These are phyloP conservation scores for Turritopsis dohrnii DNA, from an alignment of 30 jellyfish, hydroid and myxozoan genomes.

Conservation along the genomic window DNA sequence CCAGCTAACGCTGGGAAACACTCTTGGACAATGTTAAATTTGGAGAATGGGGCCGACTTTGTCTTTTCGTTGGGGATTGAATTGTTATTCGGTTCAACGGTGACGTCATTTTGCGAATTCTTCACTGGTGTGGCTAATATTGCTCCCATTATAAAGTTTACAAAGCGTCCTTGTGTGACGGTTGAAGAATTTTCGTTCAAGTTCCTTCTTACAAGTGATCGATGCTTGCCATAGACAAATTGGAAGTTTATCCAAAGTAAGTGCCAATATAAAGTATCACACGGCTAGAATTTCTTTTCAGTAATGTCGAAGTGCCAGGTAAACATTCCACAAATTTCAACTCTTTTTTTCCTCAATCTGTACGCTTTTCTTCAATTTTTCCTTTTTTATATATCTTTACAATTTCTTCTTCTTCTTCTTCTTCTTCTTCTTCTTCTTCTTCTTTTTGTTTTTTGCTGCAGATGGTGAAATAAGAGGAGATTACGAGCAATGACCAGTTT, in stretches of 20 bases:
- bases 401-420: neutral
- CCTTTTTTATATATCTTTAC: neutral
- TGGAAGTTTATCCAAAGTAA: too few species aligned
- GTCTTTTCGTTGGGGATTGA: slow-evolving; percentile 31
- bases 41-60: slow-evolving; percentile 70
- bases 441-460: neutral
- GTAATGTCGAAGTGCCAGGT: too few species aligned
- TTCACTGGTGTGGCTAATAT: slow-evolving; percentile 74
- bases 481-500: neutral
- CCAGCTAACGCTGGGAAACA: slow-evolving; percentile 84
- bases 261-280: too few species aligned
- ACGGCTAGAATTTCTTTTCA: too few species aligned
- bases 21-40: slow-evolving; percentile 81
- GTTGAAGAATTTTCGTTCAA: neutral
- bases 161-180: too few species aligned
- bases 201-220: too few species aligned
- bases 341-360: neutral
- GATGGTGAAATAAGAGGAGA: neutral
- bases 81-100: slow-evolving; percentile 54
- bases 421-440: neutral
- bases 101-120: slow-evolving; percentile 1
- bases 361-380: too few species aligned
- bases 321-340: too few species aligned
- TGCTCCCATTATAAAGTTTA: slow-evolving; percentile 68
- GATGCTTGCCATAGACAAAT: too few species aligned